phyloP scores from a whole-genome alignment of 2,888 invertebrate genomes.

The Lissonota sp. region DNA sequence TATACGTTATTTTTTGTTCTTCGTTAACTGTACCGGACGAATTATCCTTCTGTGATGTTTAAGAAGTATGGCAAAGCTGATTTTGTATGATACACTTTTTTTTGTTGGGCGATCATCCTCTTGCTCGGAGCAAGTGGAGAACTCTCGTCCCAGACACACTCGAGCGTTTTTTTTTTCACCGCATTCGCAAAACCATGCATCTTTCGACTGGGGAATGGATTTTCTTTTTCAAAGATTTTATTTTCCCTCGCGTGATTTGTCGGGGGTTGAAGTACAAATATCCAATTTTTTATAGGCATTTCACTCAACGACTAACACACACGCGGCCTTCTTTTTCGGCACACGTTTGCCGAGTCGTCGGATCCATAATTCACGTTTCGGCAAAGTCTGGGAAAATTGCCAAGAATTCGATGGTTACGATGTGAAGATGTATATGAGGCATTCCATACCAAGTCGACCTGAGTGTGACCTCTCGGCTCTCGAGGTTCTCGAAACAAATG shows the following conservation, averaged over 20 bases:
- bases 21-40: too few relatives aligned
- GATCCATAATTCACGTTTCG: constrained; percentile 51
- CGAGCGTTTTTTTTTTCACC: not conserved
- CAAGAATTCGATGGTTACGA: constrained; percentile 45
- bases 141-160: too few relatives aligned
- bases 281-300: constrained; percentile 15
- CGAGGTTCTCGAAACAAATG: constrained; percentile 34
- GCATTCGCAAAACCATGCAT: not conserved
- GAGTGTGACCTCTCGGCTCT: constrained; percentile 24
- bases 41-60: too few relatives aligned
- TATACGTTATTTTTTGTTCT: too few relatives aligned
- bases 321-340: constrained; percentile 7
- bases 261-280: constrained; percentile 8
- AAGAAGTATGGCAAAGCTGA: too few relatives aligned
- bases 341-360: constrained; percentile 8
- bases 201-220: constrained; percentile 6
- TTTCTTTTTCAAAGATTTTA: constrained; percentile 11
- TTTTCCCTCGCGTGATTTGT: constrained; percentile 15
- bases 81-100: too few relatives aligned
- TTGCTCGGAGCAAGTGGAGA: too few relatives aligned
- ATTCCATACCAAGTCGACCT: too few relatives aligned
- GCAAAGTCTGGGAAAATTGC: constrained; percentile 52
- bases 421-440: constrained; percentile 11
- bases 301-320: too few relatives aligned
- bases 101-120: too few relatives aligned